A percentile compares a stretch with the other conserved stretches of the same genome.
These are phyloP conservation scores for Chymomyza caudatula DNA, from an alignment of 2,888 invertebrate species.

Conservation along the genomic window DNA sequence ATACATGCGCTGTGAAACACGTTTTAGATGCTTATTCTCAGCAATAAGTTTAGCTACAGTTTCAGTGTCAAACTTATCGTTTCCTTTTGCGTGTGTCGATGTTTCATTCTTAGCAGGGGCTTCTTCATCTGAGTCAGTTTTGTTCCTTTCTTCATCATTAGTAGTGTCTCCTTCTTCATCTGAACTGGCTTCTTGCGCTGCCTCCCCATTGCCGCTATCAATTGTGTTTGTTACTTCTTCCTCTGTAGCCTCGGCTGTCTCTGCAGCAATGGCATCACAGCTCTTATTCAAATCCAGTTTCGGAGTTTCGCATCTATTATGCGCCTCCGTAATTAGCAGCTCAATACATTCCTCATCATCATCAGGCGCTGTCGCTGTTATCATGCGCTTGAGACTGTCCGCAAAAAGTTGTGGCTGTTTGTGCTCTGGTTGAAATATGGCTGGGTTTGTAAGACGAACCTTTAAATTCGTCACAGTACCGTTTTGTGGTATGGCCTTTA, in stretches of 20 bases:
- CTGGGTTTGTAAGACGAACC: slow-evolving; percentile 81
- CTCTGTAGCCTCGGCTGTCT: background rate
- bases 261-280: background rate
- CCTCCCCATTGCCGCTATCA: background rate
- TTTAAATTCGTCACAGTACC: slow-evolving; percentile 86
- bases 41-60: slow-evolving; percentile 6
- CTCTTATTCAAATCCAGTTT: background rate
- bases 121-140: too few relatives aligned
- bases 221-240: background rate
- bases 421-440: slow-evolving; percentile 81
- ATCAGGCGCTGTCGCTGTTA: slow-evolving; percentile 77
- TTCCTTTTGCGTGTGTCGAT: too few relatives aligned
- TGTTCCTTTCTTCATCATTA: too few relatives aligned
- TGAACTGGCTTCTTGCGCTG: background rate
- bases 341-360: slow-evolving; percentile 78
- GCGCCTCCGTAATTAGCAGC: slow-evolving; percentile 67
- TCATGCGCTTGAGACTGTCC: slow-evolving; percentile 82
- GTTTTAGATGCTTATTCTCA: slow-evolving; percentile 24
- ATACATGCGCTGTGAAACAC: slow-evolving; percentile 12
- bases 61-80: background rate
- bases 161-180: background rate
- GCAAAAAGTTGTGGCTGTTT: slow-evolving; percentile 81
- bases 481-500: slow-evolving; percentile 85
- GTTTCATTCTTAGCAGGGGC: too few relatives aligned
- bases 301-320: slow-evolving; percentile 2